These are phyloP conservation scores for Knipowitschia caucasica DNA, from an alignment of 2,797 vertebrate genomes.

Conservation along the genomic window DNA sequence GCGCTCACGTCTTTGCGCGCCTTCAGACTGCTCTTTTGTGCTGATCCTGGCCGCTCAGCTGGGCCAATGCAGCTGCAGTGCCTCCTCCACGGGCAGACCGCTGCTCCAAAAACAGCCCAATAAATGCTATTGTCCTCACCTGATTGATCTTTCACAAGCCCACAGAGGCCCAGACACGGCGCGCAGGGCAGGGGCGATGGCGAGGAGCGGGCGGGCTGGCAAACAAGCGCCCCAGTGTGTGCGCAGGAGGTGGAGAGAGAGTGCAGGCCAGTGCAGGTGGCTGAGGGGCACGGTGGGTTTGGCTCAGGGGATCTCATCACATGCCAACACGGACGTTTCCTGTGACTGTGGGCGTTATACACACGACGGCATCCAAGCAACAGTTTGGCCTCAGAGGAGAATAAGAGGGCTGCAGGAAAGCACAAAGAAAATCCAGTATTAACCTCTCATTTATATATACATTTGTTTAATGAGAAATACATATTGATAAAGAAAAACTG, in stretches of 20 bases:
- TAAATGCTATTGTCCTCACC: conserved; percentile 77
- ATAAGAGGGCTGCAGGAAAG: conserved; percentile 64
- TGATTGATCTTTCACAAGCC: conserved; percentile 75
- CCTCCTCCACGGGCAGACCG: conserved; percentile 51
- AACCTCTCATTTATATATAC: no score
- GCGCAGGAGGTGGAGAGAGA: conserved; percentile 56
- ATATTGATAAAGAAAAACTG: no score
- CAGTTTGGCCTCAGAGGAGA: conserved; percentile 62
- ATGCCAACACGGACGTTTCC: conserved; percentile 79
- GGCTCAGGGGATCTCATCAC: conserved; percentile 60
- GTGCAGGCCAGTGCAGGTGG: conserved; percentile 76
- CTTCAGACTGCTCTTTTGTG: conserved; percentile 60
- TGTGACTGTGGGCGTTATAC: conserved; percentile 72
- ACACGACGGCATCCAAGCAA: conserved; percentile 78
- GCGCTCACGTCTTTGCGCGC: conserved; percentile 6
- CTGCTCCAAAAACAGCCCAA: conserved; percentile 69
- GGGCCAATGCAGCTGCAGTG: conserved; percentile 74
- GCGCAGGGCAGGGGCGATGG: conserved; percentile 63
- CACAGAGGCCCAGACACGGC: conserved; percentile 67
- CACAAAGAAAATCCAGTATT: conserved; percentile 29
- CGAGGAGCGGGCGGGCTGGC: conserved; percentile 55
- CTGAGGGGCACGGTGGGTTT: conserved; percentile 71
- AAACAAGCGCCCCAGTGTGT: conserved; percentile 77
- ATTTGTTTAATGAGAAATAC: no score
- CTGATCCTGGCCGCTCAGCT: conserved; percentile 69